Evolutionary conservation across 2,113 vertebrate species (phyloP).

Genomic region (Cavia aperea): DNA sequence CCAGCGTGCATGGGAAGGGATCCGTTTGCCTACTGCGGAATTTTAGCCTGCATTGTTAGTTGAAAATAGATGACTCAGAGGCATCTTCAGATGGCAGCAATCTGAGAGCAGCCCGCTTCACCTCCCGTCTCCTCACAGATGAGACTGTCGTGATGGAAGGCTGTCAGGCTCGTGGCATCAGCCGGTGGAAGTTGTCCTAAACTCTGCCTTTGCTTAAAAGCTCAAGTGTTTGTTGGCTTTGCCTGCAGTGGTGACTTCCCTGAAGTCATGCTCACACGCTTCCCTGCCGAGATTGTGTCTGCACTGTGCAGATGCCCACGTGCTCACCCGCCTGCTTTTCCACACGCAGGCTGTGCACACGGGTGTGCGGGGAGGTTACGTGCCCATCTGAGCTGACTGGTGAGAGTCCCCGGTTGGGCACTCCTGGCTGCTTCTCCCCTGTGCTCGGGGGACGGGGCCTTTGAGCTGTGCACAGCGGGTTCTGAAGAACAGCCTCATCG

Average conservation of each 20-base stretch:
- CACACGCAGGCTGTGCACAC: accelerated
- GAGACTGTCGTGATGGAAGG: not conserved
- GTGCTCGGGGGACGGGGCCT: no score
- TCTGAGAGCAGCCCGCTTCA: accelerated
- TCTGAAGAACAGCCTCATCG: accelerated
- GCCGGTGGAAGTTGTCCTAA: not conserved
- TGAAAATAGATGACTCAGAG: not conserved
- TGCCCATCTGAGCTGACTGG: not conserved
- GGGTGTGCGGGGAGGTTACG: no score
- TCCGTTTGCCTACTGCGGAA: not conserved
- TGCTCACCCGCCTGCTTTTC: no score
- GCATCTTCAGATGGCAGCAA: not conserved
- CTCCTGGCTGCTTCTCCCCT: no score
- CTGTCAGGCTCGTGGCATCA: not conserved
- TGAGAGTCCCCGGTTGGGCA: not conserved
- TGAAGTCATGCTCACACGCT: not conserved
- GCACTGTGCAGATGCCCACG: accelerated
- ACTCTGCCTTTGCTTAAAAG: not conserved
- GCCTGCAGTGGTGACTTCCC: not conserved
- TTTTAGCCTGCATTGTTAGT: not conserved
- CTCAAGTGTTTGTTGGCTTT: not conserved
- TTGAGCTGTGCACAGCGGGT: not conserved
- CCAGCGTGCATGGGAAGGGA: not conserved
- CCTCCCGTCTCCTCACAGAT: not conserved
- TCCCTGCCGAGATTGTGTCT: not conserved